Evolutionary conservation across 2,888 invertebrate genomes (phyloP).

Genomic region (Leptothorax acervorum): DNA sequence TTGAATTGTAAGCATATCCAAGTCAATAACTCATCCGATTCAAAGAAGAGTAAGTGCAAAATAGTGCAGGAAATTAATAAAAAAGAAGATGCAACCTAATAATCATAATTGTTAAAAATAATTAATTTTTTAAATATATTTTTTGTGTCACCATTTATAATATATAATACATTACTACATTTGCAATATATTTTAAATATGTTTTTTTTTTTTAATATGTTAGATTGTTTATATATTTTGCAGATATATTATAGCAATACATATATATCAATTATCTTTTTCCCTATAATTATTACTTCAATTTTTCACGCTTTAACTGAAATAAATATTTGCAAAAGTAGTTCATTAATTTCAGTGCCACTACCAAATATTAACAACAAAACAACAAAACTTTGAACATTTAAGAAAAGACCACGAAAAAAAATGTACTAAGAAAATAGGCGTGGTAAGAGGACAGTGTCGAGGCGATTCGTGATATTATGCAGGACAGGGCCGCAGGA

Average conservation of each 20-base stretch:
- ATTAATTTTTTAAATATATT: neutral
- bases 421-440: conserved; percentile 41
- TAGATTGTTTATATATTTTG: neutral
- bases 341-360: neutral
- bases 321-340: neutral
- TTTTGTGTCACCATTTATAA: neutral
- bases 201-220: neutral
- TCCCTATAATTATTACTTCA: neutral
- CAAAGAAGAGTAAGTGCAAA: neutral
- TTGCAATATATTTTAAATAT: no score
- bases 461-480: conserved; percentile 76
- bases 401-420: conserved; percentile 16
- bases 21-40: neutral
- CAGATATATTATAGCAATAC: neutral
- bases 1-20: neutral
- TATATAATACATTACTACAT: no score
- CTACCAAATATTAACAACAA: neutral
- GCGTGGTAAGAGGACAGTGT: conserved; percentile 57
- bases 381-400: neutral
- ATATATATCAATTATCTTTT: no score
- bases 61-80: neutral
- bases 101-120: neutral
- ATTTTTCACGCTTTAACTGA: neutral
- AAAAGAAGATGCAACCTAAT: neutral
- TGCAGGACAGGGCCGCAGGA: conserved; percentile 75